A percentile compares a stretch with the other conserved stretches of the same genome.
Evolutionary conservation across 2,113 vertebrate genomes (phyloP).

Genomic region (Leptosomus discolor): DNA sequence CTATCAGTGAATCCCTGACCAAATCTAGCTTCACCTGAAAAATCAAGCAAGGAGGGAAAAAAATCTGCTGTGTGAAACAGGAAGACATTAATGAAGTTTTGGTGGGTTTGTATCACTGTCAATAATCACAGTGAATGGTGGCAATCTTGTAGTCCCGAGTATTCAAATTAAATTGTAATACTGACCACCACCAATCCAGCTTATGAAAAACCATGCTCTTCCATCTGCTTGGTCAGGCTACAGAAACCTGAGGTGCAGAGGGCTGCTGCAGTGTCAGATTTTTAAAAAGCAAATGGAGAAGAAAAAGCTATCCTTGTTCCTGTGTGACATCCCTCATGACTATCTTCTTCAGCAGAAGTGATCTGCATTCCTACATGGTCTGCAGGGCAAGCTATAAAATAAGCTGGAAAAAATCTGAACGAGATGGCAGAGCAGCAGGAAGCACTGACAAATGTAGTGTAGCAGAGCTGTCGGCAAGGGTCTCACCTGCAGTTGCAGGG

Average conservation of each 20-base stretch:
- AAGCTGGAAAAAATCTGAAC: background rate
- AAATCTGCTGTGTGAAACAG: background rate
- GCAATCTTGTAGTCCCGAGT: background rate
- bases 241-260: background rate
- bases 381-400: background rate
- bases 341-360: background rate
- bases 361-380: background rate
- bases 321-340: background rate
- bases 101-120: background rate
- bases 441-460: background rate
- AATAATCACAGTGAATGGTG: background rate
- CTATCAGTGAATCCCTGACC: background rate
- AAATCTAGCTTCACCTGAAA: background rate
- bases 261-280: background rate
- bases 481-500: background rate
- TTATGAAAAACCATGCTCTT: background rate
- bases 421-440: background rate
- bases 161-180: background rate
- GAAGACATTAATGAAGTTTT: background rate
- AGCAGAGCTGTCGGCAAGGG: background rate
- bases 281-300: background rate
- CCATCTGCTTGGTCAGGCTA: background rate
- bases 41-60: background rate
- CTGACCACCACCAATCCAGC: background rate
- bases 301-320: background rate